Evolutionary conservation across 2,888 invertebrate genomes (phyloP), one percentile per base, ranked within the genome.

Genomic region (Tetropium fuscum): DNA sequence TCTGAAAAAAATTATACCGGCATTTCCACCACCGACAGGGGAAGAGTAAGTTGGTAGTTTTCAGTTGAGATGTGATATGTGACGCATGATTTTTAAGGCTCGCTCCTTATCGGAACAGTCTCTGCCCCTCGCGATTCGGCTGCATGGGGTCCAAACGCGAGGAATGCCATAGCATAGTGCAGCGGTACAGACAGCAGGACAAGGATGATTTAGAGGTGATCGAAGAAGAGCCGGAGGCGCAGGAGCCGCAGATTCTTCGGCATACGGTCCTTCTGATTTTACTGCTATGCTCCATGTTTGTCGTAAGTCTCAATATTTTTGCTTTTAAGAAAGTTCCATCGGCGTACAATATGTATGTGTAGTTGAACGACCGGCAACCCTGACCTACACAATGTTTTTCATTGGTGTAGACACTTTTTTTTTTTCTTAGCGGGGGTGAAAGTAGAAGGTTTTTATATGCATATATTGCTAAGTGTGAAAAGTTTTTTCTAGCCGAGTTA

Each of bases 261-360:
- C 96, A 97, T 78, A 88, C 93, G 20, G 90, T 94, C 19, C 84
- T 97, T 40, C 83, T 96, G 49, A 89, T 97, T 57, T 83, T 93
- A 13, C 85, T 95, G 63, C 84, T 90, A 51, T 89, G 92, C 69
- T 92, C 93, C 34, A 95, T 96, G 93, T 94, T 96, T 82, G 90
- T 95, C 77, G 94, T 94, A 79, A 86, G 90, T 87, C n/a, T 10
- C 20, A 40, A 16, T 36, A 43, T 16, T 27, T 2, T 7, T n/a
- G n/a, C 7, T 2, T n/a, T 27, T 27, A 27, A 3, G 2, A 27
- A 7, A 27, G n/a, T n/a, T n/a, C n/a, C n/a, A n/a, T n/a, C n/a
- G n/a, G n/a, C n/a, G n/a, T n/a, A n/a, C n/a, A n/a, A n/a, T n/a
- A n/a, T n/a, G n/a, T n/a, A n/a, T n/a, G n/a, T n/a, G n/a, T n/a